phyloP scores from a whole-genome alignment of 2,797 vertebrate genomes.

The Babyrousa celebensis region DNA sequence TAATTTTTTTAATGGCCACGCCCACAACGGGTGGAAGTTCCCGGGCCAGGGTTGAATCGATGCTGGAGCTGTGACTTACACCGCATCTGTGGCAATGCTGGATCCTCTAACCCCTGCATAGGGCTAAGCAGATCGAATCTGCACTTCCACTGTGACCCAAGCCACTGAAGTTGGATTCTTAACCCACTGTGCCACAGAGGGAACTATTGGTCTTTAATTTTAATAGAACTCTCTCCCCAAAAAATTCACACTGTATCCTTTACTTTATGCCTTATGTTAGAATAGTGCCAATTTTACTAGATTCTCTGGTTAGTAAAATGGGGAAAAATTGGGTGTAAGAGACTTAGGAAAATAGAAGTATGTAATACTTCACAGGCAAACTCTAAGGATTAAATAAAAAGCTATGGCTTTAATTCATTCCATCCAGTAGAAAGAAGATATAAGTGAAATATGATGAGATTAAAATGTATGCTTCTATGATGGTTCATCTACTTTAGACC shows the following conservation, averaged over 20 bases:
- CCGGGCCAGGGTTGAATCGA: too few species aligned
- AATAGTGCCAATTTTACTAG: not conserved
- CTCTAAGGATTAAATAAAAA: not conserved
- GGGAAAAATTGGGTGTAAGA: not conserved
- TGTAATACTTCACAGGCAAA: not conserved
- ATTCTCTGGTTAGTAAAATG: not conserved
- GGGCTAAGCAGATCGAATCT: too few species aligned
- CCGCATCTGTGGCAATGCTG: too few species aligned
- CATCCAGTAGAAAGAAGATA: not conserved
- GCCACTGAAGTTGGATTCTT: too few species aligned
- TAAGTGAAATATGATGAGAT: not conserved
- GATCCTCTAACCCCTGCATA: too few species aligned
- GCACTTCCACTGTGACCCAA: too few species aligned
- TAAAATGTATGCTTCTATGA: not conserved
- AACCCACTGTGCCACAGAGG: too few species aligned
- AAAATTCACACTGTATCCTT: not conserved
- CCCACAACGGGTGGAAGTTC: too few species aligned
- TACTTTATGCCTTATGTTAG: not conserved
- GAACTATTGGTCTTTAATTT: slow-evolving; percentile 39
- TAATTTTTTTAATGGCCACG: slow-evolving; percentile 7
- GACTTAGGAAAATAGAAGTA: not conserved
- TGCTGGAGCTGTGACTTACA: too few species aligned
- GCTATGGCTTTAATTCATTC: not conserved
- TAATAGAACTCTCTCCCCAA: not conserved
- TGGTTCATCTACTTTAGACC: not conserved